Conservation (phyloP, 2,113 vertebrate genomes). For the Trachemys scripta region DNA sequence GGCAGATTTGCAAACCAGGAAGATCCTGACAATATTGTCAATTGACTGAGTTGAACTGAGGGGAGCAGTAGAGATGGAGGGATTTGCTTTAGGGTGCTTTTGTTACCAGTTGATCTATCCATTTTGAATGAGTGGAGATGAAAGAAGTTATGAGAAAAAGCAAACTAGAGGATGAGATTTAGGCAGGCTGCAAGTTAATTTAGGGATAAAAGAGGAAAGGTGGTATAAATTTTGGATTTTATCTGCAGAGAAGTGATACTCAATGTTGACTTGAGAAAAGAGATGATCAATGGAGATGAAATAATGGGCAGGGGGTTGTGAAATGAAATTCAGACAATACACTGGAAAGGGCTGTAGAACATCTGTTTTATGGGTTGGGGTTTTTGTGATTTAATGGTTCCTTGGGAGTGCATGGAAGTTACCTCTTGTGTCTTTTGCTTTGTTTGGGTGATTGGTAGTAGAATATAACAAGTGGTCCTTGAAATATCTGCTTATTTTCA, state of each 20-base stretch:
- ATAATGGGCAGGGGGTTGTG: neutral
- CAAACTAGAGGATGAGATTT: neutral
- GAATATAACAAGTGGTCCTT: neutral
- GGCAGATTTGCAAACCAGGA: neutral
- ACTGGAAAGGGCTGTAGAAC: neutral
- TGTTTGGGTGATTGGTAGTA: neutral
- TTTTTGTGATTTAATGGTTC: neutral
- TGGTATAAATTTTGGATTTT: neutral
- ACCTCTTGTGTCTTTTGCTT: neutral
- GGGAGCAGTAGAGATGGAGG: neutral
- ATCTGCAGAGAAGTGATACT: neutral
- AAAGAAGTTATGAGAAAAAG: neutral
- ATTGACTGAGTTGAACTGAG: neutral
- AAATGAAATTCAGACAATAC: neutral
- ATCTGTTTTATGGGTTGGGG: neutral
- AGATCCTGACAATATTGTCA: neutral
- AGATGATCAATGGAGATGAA: neutral
- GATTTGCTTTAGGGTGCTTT: neutral
- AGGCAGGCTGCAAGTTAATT: neutral
- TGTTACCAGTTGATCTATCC: neutral
- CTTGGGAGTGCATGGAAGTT: neutral
- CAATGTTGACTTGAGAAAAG: neutral
- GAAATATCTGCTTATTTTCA: conserved; percentile 32
- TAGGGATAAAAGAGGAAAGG: neutral
- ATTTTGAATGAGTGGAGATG: neutral